phyloP scores from a whole-genome alignment of 2,113 vertebrate species.

The Hippocampus abdominalis region DNA sequence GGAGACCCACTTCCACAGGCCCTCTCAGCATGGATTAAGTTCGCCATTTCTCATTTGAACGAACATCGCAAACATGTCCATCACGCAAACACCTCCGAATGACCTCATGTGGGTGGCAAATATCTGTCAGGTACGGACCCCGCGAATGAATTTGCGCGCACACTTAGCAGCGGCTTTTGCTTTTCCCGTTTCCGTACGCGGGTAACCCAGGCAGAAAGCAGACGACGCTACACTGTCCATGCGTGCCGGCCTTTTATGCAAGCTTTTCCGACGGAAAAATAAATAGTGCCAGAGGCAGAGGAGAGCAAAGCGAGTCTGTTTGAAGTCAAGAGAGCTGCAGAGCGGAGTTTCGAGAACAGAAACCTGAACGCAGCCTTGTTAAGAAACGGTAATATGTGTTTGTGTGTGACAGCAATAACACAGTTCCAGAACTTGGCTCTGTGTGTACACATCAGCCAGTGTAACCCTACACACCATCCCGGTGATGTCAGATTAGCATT shows the following conservation, averaged over 20 bases:
- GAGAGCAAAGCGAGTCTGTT: constrained; percentile 51
- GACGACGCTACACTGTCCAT: constrained; percentile 43
- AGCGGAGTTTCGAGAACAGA: constrained; percentile 51
- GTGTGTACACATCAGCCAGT: constrained; percentile 43
- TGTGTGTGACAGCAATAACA: constrained; percentile 69
- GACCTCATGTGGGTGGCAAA: constrained; percentile 36
- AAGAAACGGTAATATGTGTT: constrained; percentile 61
- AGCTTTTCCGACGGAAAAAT: constrained; percentile 66
- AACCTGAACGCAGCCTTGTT: constrained; percentile 66
- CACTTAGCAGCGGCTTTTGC: constrained; percentile 14
- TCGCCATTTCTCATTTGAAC: constrained; percentile 26
- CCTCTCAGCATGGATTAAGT: constrained; percentile 22
- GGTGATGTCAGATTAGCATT: constrained; percentile 77
- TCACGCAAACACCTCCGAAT: constrained; percentile 34
- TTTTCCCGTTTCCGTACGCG: background rate
- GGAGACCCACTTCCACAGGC: constrained; percentile 30
- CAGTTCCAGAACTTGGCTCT: constrained; percentile 49
- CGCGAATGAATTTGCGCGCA: constrained; percentile 15
- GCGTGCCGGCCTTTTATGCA: constrained; percentile 41
- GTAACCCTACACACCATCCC: constrained; percentile 61
- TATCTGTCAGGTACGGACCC: background rate
- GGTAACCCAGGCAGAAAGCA: constrained; percentile 12
- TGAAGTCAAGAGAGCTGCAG: constrained; percentile 53
- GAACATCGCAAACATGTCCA: constrained; percentile 28
- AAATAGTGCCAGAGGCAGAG: constrained; percentile 55